A percentile compares a stretch with the other conserved stretches of the same genome.
Conservation (phyloP, 2,888 invertebrate species). For the Lomographa bimaculata region DNA sequence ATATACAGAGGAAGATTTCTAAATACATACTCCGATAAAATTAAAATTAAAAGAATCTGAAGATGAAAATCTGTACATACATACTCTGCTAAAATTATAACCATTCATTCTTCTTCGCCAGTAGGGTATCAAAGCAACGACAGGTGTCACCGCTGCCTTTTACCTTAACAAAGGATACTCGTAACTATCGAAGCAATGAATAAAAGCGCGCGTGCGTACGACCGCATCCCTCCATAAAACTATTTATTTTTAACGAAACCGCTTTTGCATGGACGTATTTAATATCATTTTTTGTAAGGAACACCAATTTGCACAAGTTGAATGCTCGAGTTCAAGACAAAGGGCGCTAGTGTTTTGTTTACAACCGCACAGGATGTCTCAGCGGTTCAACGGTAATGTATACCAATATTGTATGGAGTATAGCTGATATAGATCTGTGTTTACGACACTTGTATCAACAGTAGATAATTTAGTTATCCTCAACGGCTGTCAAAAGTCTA, state of each 20-base stretch:
- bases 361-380: constrained; percentile 65
- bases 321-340: constrained; percentile 52
- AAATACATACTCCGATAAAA: too few species aligned
- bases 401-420: too few species aligned
- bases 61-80: too few species aligned
- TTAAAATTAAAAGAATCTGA: too few species aligned
- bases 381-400: constrained; percentile 59
- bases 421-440: too few species aligned
- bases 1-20: too few species aligned
- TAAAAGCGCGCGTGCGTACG: constrained; percentile 57
- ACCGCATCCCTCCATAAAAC: constrained; percentile 52
- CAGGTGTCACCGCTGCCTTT: constrained; percentile 48
- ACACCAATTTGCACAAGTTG: constrained; percentile 45
- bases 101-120: too few species aligned
- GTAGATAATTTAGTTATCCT: too few species aligned
- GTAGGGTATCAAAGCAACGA: too few species aligned
- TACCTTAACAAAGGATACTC: constrained; percentile 47
- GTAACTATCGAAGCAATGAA: constrained; percentile 47
- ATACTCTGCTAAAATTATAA: too few species aligned
- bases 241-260: constrained; percentile 26
- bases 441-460: too few species aligned
- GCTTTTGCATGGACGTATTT: constrained; percentile 8
- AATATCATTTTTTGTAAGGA: constrained; percentile 13
- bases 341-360: constrained; percentile 47
- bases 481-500: too few species aligned